Conservation (phyloP, 2,113 vertebrate species). For the Salvelinus namaycush region DNA sequence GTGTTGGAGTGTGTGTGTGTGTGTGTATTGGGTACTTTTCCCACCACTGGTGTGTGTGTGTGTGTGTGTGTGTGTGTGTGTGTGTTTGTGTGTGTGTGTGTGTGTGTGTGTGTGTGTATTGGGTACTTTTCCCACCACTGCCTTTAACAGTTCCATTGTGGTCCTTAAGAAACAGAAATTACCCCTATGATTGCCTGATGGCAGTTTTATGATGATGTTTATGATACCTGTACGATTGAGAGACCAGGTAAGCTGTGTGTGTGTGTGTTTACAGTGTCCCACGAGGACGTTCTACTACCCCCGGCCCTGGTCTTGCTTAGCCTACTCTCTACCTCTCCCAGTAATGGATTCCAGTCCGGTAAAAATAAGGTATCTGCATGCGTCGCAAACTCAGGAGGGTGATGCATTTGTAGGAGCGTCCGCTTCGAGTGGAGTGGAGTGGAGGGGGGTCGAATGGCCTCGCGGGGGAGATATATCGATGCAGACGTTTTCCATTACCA, state of each 20-base stretch:
- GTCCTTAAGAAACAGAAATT: not conserved
- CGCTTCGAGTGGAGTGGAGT: slow-evolving; percentile 23
- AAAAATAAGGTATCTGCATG: slow-evolving; percentile 57
- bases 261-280: not conserved
- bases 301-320: not conserved
- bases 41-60: too few species aligned
- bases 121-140: too few species aligned
- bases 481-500: slow-evolving; percentile 63
- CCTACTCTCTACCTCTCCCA: slow-evolving; percentile 25
- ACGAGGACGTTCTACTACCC: not conserved
- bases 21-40: too few species aligned
- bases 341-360: slow-evolving; percentile 53
- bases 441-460: slow-evolving; percentile 36
- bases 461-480: slow-evolving; percentile 61
- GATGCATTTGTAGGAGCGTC: slow-evolving; percentile 55
- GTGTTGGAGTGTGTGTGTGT: too few species aligned
- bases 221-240: not conserved
- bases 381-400: slow-evolving; percentile 44
- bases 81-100: too few species aligned
- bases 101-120: too few species aligned
- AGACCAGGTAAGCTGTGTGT: not conserved
- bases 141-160: not conserved
- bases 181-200: not conserved
- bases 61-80: too few species aligned
- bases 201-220: not conserved